Base-by-base conservation (phyloP, 2,113 vertebrate species). In the Hippocampus mohnikei region DNA sequence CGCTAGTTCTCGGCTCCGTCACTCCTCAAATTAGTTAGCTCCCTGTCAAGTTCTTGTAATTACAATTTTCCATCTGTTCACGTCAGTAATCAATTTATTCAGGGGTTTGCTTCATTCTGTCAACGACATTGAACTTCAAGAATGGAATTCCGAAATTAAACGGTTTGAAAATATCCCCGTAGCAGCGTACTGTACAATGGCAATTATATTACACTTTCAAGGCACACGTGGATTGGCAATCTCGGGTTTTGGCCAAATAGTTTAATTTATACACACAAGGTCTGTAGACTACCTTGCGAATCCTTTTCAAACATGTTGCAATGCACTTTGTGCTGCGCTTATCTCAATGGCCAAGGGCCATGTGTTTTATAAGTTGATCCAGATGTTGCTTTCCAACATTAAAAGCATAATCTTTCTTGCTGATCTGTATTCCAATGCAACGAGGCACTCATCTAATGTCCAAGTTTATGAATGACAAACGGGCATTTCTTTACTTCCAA, bases 241-340 rank as follows among this genome's bases (percentile, higher is more conserved):
- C 5, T 21, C 40, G 20, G 1, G 29, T 1, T 52, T 7, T 23
- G 29, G 33, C 13, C 9, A 10, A 41, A 13, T 18, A 23, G 18
- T 63, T 15, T 23, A 10, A 23, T 42, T 42, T 42, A 41, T 42
- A 16, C 1, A 9, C 23, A 55, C 29, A 37, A 5, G 3, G 4
- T 58, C 55, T 56, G 10, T 62, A 23, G 33, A 62, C 23, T 21
- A 42, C 5, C 12, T 6, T 42, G n/a, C 62, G 12, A 64, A 3
- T 64, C 48, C 2, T 41, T n/a, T 8, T 18, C 13, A 2, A 18
- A 33, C 69, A 1, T 52, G 55, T 23, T 72, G 64, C 10, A 0
- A 27, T 82, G 73, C 15, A 86, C 82, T 84, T 85, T 84, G 82
- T 15, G 44, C 16, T 48, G 37, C 23, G 41, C 37, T 55, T 82